These are phyloP conservation scores for Cephus pygmeus DNA, from an alignment of 2,888 invertebrate genomes.

Conservation along the genomic window DNA sequence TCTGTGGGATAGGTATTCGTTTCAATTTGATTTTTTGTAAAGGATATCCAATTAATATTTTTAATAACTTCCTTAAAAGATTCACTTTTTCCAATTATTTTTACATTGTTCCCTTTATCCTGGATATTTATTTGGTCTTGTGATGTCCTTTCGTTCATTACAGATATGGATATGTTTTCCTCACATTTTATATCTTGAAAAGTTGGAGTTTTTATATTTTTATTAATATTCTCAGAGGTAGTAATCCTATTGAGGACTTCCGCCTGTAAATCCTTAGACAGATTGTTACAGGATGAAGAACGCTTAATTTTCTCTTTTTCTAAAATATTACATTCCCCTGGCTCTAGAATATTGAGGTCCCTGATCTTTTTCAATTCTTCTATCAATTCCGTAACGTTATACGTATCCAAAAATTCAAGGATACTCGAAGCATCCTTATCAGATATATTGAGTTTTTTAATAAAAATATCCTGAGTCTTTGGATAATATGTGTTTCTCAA, in stretches of 20 bases:
- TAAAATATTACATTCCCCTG: neutral
- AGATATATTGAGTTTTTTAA: neutral
- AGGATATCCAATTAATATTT: neutral
- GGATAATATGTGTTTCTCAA: neutral
- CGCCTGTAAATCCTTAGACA: neutral
- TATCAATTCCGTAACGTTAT: neutral
- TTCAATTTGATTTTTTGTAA: neutral
- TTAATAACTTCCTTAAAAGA: neutral
- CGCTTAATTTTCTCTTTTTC: neutral
- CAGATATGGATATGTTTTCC: neutral
- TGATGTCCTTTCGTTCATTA: neutral
- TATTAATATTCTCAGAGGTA: conserved; percentile 15
- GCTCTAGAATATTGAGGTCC: neutral
- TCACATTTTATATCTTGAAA: neutral
- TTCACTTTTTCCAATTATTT: neutral
- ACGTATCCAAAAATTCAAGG: conserved; percentile 12
- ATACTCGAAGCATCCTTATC: neutral
- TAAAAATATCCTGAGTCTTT: neutral
- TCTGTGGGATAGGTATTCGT: neutral
- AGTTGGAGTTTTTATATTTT: neutral
- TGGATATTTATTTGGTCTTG: neutral
- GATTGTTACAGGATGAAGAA: neutral
- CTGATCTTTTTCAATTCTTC: conserved; percentile 9
- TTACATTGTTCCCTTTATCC: neutral
- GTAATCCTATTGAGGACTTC: conserved; percentile 1